Conservation (phyloP, 1,140 invertebrate species). For the Nomia melanderi region DNA sequence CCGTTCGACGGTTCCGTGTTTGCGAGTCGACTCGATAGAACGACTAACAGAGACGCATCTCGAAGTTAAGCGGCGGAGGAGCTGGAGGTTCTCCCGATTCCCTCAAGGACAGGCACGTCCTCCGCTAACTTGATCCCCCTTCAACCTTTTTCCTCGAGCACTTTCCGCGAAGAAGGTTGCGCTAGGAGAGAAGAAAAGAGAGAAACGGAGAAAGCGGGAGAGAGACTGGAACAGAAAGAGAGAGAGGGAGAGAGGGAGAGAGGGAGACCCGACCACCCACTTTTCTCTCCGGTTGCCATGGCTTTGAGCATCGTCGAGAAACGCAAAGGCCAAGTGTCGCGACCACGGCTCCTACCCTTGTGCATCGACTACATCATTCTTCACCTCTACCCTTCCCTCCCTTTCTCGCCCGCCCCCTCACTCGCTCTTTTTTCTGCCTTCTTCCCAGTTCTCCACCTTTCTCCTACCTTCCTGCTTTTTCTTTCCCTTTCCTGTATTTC, state of each 20-base stretch:
- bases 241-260: too few relatives aligned
- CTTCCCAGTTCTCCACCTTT: too few relatives aligned
- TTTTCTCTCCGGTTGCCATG: slow-evolving; percentile 10
- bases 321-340: slow-evolving; percentile 53
- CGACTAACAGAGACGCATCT: not conserved
- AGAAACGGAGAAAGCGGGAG: too few relatives aligned
- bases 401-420: too few relatives aligned
- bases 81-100: slow-evolving; percentile 30
- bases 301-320: slow-evolving; percentile 31
- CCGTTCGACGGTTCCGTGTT: not conserved
- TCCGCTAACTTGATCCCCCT: slow-evolving; percentile 48
- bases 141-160: slow-evolving; percentile 44
- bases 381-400: slow-evolving; percentile 7
- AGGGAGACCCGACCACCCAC: not conserved
- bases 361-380: slow-evolving; percentile 56
- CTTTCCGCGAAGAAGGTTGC: slow-evolving; percentile 14
- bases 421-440: too few relatives aligned
- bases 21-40: too few relatives aligned
- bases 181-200: not conserved
- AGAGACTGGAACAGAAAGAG: not conserved
- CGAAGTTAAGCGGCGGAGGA: not conserved
- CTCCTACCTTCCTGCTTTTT: too few relatives aligned
- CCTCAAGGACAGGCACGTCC: slow-evolving; percentile 56
- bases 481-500: too few relatives aligned
- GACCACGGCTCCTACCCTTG: slow-evolving; percentile 46